phyloP scores from a whole-genome alignment of 2,888 invertebrate genomes.

The Sympetrum striolatum region DNA sequence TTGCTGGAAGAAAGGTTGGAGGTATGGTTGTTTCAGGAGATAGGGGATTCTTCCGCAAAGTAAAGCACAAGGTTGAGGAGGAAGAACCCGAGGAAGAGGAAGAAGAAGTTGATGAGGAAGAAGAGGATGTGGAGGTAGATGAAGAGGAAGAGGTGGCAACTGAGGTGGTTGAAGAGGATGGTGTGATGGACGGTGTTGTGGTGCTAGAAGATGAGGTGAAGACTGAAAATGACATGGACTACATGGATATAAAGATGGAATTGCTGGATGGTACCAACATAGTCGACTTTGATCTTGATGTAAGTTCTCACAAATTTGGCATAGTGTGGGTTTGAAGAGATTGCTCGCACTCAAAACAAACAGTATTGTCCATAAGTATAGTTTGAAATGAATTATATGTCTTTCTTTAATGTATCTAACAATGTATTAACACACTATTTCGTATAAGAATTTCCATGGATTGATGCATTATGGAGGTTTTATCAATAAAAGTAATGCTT shows the following conservation, averaged over 20 bases:
- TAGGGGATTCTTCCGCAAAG: conserved; percentile 22
- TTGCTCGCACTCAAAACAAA: conserved; percentile 59
- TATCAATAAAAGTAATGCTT: background rate
- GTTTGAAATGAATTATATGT: background rate
- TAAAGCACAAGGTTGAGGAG: conserved; percentile 18
- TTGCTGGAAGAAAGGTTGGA: background rate
- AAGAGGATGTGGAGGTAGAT: conserved; percentile 63
- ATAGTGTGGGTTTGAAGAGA: conserved; percentile 56
- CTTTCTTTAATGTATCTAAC: background rate
- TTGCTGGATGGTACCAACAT: conserved; percentile 55
- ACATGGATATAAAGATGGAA: conserved; percentile 42
- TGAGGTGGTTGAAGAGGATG: conserved; percentile 61
- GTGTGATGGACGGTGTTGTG: conserved; percentile 59
- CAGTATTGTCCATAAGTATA: conserved; percentile 59
- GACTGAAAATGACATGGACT: conserved; percentile 51
- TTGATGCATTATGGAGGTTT: background rate
- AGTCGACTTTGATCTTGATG: conserved; percentile 70
- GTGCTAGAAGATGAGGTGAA: conserved; percentile 52
- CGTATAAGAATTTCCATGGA: background rate
- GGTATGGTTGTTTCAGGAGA: background rate
- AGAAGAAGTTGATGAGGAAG: conserved; percentile 62
- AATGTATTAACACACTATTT: background rate
- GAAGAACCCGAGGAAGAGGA: conserved; percentile 46
- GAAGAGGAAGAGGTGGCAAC: conserved; percentile 65
- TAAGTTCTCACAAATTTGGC: conserved; percentile 49